These are phyloP conservation scores for Sapayoa aenigma DNA, from an alignment of 2,113 vertebrate species.

Conservation along the genomic window DNA sequence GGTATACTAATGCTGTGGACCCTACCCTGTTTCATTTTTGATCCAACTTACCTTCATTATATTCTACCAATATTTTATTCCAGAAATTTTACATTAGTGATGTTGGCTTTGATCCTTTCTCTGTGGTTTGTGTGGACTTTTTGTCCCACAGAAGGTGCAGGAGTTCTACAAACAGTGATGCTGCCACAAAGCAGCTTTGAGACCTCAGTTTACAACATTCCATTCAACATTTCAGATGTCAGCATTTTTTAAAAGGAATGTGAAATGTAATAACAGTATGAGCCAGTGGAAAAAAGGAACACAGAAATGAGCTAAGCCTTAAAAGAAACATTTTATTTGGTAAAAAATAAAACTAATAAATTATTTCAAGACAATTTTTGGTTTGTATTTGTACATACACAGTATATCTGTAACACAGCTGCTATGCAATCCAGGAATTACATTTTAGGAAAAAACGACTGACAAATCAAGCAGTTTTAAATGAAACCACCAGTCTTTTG, in stretches of 20 bases:
- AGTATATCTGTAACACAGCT: conserved; percentile 1
- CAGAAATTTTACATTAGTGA: neutral
- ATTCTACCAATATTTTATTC: neutral
- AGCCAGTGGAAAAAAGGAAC: neutral
- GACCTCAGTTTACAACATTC: neutral
- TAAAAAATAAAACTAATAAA: conserved; percentile 65
- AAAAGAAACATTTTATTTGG: conserved; percentile 60
- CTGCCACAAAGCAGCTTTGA: neutral
- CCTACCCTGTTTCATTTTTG: neutral
- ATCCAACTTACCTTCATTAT: neutral
- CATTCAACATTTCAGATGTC: neutral
- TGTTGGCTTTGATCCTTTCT: neutral
- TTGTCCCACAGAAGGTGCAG: neutral
- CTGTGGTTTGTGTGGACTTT: neutral
- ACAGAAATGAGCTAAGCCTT: neutral
- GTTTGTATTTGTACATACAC: conserved; percentile 23
- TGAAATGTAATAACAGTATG: neutral
- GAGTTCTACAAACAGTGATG: neutral
- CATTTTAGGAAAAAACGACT: neutral
- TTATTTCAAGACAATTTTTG: conserved; percentile 48
- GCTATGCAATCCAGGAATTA: neutral
- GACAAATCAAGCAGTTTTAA: neutral
- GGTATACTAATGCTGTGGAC: neutral
- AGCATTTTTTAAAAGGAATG: neutral
- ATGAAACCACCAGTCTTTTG: neutral